Evolutionary conservation across 2,797 vertebrate species (phyloP).

Genomic region (Sebastes taczanowskii): DNA sequence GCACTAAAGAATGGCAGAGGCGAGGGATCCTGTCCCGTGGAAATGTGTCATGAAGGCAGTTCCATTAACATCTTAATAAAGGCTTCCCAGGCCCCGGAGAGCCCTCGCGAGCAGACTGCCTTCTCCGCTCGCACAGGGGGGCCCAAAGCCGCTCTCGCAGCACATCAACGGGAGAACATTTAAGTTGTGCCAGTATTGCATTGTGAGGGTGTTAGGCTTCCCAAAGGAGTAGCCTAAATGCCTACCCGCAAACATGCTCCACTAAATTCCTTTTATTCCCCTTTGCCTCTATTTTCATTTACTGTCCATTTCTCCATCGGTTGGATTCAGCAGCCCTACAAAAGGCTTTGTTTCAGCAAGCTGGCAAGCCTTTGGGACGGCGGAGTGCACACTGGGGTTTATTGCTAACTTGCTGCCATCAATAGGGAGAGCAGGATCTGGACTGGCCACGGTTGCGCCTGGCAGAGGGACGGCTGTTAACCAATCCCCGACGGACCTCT

Average conservation of each 20-base stretch:
- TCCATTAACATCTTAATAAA: conserved; percentile 87
- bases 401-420: conserved; percentile 67
- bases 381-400: conserved; percentile 60
- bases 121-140: conserved; percentile 39
- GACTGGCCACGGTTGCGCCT: conserved; percentile 43
- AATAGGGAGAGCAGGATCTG: conserved; percentile 61
- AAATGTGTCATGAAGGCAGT: conserved; percentile 84
- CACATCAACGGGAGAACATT: conserved; percentile 64
- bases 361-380: conserved; percentile 68
- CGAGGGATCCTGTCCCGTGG: conserved; percentile 72
- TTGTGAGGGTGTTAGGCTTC: conserved; percentile 77
- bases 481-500: conserved; percentile 35
- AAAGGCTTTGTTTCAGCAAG: conserved; percentile 82
- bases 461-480: conserved; percentile 51
- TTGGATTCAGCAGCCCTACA: conserved; percentile 76
- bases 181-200: conserved; percentile 69
- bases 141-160: conserved; percentile 64
- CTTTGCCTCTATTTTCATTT: conserved; percentile 74
- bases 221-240: conserved; percentile 73
- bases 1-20: conserved; percentile 69
- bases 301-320: conserved; percentile 84
- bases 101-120: conserved; percentile 69
- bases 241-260: conserved; percentile 71
- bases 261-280: conserved; percentile 78
- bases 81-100: conserved; percentile 74